These are phyloP conservation scores for Taphrorychus bicolor DNA, from an alignment of 2,888 invertebrate genomes.

Conservation along the genomic window DNA sequence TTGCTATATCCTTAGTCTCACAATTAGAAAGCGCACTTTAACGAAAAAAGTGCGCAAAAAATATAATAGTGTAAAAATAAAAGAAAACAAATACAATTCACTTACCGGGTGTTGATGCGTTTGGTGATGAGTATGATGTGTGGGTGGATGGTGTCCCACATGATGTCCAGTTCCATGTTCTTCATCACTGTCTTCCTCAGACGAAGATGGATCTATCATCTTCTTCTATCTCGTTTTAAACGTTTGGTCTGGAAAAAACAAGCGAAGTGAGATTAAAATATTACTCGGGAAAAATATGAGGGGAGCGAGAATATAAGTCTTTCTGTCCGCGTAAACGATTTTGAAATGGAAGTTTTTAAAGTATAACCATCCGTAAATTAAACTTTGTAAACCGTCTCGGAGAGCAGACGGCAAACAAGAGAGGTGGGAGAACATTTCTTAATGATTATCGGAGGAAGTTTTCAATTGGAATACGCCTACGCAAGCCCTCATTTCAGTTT, in stretches of 20 bases:
- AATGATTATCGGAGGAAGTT: neutral
- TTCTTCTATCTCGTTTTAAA: constrained; percentile 46
- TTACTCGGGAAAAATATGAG: neutral
- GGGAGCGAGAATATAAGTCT: neutral
- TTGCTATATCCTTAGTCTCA: too few relatives aligned
- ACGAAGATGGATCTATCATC: constrained; percentile 97
- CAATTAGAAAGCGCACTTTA: neutral
- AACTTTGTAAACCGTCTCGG: neutral
- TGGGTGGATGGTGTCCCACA: constrained; percentile 57
- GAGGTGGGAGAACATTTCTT: neutral
- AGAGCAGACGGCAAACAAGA: neutral
- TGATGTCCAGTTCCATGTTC: constrained; percentile 67
- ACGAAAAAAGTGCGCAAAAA: too few relatives aligned
- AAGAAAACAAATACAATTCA: too few relatives aligned
- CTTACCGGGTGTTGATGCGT: constrained; percentile 55
- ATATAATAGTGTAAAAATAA: neutral
- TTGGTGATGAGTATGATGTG: constrained; percentile 61
- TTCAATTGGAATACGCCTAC: neutral
- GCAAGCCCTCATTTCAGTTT: neutral
- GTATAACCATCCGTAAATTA: neutral
- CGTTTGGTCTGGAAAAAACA: constrained; percentile 29
- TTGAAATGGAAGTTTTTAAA: neutral
- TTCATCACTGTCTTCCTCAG: constrained; percentile 94
- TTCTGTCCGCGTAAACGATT: neutral
- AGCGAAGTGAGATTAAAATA: neutral